Evolutionary conservation across 2,888 invertebrate species (phyloP).

Genomic region (Brachynemurus nebulosus): DNA sequence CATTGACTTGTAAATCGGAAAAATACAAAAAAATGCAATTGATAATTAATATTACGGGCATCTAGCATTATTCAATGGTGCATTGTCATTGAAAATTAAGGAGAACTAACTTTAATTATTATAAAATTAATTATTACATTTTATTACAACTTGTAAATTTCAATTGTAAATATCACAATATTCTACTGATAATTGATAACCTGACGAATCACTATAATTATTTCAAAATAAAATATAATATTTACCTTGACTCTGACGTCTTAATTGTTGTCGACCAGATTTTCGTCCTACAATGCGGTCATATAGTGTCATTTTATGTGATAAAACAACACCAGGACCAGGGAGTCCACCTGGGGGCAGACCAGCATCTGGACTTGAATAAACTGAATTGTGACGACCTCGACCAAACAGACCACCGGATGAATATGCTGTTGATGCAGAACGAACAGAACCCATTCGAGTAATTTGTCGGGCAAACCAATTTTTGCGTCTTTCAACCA

Average conservation of each 20-base stretch:
- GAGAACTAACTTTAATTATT: no score
- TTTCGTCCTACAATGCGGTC: constrained; percentile 71
- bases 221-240: no score
- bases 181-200: no score
- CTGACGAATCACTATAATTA: no score
- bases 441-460: constrained; percentile 72
- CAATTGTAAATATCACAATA: no score
- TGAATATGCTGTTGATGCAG: constrained; percentile 74
- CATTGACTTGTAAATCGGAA: constrained; percentile 3
- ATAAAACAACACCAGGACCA: constrained; percentile 35
- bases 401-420: constrained; percentile 64
- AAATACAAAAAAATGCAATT: not conserved
- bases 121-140: no score
- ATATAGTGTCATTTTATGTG: constrained; percentile 65
- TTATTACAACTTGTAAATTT: no score
- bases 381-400: constrained; percentile 64
- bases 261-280: constrained; percentile 35
- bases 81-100: not conserved
- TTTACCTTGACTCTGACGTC: no score
- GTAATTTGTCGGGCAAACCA: constrained; percentile 81
- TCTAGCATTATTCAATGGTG: not conserved
- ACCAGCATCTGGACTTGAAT: constrained; percentile 37
- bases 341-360: constrained; percentile 31
- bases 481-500: constrained; percentile 72
- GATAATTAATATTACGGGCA: no score